These are phyloP conservation scores for Lamellibrachia columna DNA, from an alignment of 2,888 invertebrate genomes.

Conservation along the genomic window DNA sequence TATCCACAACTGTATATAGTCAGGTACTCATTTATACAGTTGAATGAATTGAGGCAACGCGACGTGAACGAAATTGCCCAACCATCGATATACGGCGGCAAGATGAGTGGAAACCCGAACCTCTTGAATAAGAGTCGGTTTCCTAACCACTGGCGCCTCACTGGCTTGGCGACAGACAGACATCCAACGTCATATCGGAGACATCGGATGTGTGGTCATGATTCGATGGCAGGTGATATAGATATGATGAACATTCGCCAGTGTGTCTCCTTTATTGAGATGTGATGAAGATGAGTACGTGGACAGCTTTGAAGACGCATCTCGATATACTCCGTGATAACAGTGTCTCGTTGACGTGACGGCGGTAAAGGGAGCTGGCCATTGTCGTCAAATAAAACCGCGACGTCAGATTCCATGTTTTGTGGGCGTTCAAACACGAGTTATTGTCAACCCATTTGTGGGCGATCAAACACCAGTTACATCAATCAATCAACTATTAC, in stretches of 20 bases:
- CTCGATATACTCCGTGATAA: background rate
- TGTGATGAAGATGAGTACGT: background rate
- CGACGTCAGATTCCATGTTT: background rate
- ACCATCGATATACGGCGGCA: too few relatives aligned
- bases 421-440: background rate
- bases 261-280: background rate
- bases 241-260: background rate
- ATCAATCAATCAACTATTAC: too few relatives aligned
- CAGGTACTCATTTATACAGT: too few relatives aligned
- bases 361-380: background rate
- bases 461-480: background rate
- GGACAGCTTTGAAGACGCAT: background rate
- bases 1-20: too few relatives aligned
- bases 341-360: background rate
- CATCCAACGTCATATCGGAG: background rate
- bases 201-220: constrained; percentile 1
- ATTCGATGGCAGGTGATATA: background rate
- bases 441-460: too few relatives aligned
- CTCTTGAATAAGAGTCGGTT: too few relatives aligned
- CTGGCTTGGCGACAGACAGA: background rate
- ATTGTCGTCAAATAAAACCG: background rate
- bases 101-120: too few relatives aligned
- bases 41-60: too few relatives aligned
- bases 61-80: too few relatives aligned
- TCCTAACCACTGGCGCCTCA: too few relatives aligned